These are phyloP conservation scores for Oostethus manadensis DNA, from an alignment of 2,113 vertebrate species.

Conservation along the genomic window DNA sequence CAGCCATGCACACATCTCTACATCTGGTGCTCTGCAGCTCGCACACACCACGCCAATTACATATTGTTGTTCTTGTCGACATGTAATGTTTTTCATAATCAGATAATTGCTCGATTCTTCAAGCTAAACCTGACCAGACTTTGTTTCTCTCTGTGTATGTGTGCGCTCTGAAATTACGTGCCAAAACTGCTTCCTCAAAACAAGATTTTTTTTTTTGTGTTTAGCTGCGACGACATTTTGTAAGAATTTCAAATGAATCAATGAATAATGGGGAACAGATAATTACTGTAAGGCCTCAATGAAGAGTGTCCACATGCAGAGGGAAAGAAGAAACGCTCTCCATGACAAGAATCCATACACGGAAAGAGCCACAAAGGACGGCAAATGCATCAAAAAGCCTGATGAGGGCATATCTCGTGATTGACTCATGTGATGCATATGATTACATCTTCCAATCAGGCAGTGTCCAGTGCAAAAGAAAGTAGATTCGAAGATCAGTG, in stretches of 20 bases:
- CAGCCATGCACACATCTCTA: conserved; percentile 53
- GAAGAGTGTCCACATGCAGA: conserved; percentile 37
- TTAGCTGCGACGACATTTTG: conserved; percentile 5
- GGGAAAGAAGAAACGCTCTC: conserved; percentile 49
- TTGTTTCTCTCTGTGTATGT: conserved; percentile 24
- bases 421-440: conserved; percentile 66
- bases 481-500: no score
- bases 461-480: no score
- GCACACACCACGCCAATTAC: conserved; percentile 56
- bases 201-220: neutral
- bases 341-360: conserved; percentile 61
- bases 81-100: conserved; percentile 71
- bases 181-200: conserved; percentile 40
- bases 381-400: conserved; percentile 48
- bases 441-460: conserved; percentile 52
- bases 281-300: conserved; percentile 42
- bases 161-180: conserved; percentile 16
- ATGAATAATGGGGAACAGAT: conserved; percentile 1
- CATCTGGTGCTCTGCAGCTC: conserved; percentile 58
- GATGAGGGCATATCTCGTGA: conserved; percentile 63
- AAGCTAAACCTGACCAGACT: conserved; percentile 33
- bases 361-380: conserved; percentile 55
- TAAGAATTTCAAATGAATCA: conserved; percentile 7
- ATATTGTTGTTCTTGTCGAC: conserved; percentile 67
- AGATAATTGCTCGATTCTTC: conserved; percentile 63